Base-by-base conservation (phyloP, 1,140 invertebrate genomes). In the Drosophila pandora region DNA sequence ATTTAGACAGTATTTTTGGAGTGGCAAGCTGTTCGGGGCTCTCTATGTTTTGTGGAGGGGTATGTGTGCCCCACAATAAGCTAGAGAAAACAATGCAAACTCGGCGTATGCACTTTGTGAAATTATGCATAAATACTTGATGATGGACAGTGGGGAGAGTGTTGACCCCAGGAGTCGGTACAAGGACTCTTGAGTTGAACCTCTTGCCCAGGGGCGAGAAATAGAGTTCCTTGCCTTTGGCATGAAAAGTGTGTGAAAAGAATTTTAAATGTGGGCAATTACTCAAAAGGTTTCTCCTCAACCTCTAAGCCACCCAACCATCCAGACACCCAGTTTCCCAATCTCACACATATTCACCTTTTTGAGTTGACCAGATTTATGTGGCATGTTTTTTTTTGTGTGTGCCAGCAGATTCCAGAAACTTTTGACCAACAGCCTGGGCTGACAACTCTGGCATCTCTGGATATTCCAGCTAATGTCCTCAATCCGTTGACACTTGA, bases 261-360 rank as follows among this genome's bases (percentile, higher is more conserved):
- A 85, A 87, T 85, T 82, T 81, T 87, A 70, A 78, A 85, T 85
- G 82, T 71, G 64, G 70, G 83, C 78, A 87, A 85, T 85, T 87
- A 87, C 81, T 85, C 81, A 85, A 77, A 73, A 75, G 73, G 41
- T 45, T 56, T 48, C 47, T 43, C 37, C 32, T 32, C 12, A 28
- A 28, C 25, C 25, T 28, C 25, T 6, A 2, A 28, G 25, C 25
- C 25, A 28, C 25, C 25, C 25, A 28, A 6, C 25, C 7, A 6
- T 6, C 25, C 25, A 37, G 10, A 53, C 32, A 48, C 41, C 41
- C 41, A 21, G 17, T 7, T 50, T 34, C 43, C 13, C 21, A 48
- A 28, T 28, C 25, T 28, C 47, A 32, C 61, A 52, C 52, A 68
- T 52, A 39, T 65, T 59, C 75, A 87, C 82, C 78, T 87, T 76